phyloP scores from a whole-genome alignment of 1,140 invertebrate species.

The Neotoxoptera formosana region DNA sequence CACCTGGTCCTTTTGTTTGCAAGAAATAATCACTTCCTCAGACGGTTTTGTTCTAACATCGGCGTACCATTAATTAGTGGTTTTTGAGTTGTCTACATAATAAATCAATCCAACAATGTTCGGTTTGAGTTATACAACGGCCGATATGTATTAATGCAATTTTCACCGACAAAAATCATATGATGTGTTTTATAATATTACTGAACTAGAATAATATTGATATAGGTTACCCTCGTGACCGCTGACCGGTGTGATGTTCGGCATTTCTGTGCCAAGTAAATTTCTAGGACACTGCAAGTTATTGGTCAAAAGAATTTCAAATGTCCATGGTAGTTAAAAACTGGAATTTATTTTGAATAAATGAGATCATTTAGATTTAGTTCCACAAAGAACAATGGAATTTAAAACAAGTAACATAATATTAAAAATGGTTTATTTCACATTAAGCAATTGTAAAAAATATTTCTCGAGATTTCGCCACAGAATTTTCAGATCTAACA shows the following conservation, averaged over 20 bases:
- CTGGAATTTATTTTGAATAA: background rate
- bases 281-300: background rate
- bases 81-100: constrained; percentile 15
- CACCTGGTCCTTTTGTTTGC: constrained; percentile 31
- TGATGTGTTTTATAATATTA: background rate
- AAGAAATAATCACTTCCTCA: constrained; percentile 41
- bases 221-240: background rate
- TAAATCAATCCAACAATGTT: constrained; percentile 38
- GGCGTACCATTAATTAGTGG: constrained; percentile 34
- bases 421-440: background rate
- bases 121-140: background rate
- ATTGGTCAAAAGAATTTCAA: background rate
- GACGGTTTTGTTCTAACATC: constrained; percentile 32
- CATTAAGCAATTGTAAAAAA: background rate
- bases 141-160: background rate
- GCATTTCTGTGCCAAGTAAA: background rate
- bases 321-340: background rate
- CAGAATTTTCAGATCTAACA: background rate
- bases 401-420: background rate
- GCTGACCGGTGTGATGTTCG: background rate
- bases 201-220: background rate
- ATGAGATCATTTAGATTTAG: background rate
- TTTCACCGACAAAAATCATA: background rate
- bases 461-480: background rate
- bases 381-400: background rate